Percentiles rank a stretch among this genome's conserved stretches.
phyloP scores from a whole-genome alignment of 2,113 vertebrate genomes.

The Microcebus murinus region DNA sequence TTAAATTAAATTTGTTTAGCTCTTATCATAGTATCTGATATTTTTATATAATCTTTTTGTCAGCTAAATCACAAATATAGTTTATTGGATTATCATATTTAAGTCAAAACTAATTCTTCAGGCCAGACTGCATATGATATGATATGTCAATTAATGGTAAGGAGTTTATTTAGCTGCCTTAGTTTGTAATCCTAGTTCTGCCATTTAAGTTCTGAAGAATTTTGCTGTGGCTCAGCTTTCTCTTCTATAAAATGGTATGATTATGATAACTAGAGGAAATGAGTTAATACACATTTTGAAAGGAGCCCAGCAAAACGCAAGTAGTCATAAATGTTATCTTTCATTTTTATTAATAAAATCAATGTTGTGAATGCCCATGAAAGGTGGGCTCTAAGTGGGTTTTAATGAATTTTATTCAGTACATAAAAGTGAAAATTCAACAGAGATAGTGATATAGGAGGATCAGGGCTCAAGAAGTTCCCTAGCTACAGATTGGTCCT shows the following conservation, averaged over 20 bases:
- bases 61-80: not conserved
- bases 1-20: slow-evolving; percentile 16
- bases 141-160: not conserved
- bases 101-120: slow-evolving; percentile 41
- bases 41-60: slow-evolving; percentile 19
- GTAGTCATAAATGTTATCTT: not conserved
- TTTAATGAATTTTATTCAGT: slow-evolving; percentile 43
- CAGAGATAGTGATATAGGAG: not conserved
- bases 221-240: slow-evolving; percentile 4
- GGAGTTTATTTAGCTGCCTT: not conserved
- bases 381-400: not conserved
- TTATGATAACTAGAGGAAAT: not conserved
- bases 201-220: slow-evolving; percentile 19
- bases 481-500: not conserved
- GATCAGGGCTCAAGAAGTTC: not conserved
- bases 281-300: slow-evolving; percentile 26
- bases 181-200: slow-evolving; percentile 1
- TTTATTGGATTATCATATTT: slow-evolving; percentile 19
- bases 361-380: not conserved
- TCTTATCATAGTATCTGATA: not conserved
- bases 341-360: slow-evolving; percentile 28
- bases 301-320: not conserved
- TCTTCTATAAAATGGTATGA: slow-evolving; percentile 4
- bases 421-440: slow-evolving; percentile 26
- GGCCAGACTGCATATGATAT: not conserved